Base-by-base conservation (phyloP, 53 echinoderm and acorn worm species). In the Mesocentrotus franciscanus region DNA sequence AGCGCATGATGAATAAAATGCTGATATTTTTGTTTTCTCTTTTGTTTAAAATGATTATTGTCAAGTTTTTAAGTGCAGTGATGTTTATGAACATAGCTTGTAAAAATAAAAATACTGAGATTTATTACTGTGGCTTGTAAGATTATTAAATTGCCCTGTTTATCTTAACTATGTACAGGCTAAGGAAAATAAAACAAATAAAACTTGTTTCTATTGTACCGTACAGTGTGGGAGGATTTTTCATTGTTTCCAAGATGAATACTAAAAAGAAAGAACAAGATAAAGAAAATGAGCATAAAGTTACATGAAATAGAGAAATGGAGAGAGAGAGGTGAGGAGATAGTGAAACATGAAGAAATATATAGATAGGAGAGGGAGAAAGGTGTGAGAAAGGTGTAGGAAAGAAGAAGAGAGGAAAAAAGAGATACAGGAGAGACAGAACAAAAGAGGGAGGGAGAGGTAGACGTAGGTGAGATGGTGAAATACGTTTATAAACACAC, bases 141-240 rank as follows among this genome's bases (percentile, higher is more conserved):
- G 14, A 92, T 92, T n/a, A 71, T 92, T 15, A 72, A 72, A 92
- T 72, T 74, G 92, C 92, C 72, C 92, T 92, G 92, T 92, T 92
- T 92, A 92, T 92, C 49, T 71, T 16, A 92, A 72, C 39, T 49
- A 92, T 92, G 92, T 92, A 92, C 56, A 92, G 72, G 92, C 92
- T 39, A 74, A 71, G 42, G 64, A 56, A 92, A 71, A 42, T 32
- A 92, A 92, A 72, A 56, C 13, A 92, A 92, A 72, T 92, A 92
- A 92, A 87, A 87, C 87, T 92, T 74, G 92, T 92, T 92, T 92
- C 92, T 92, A 92, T 92, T 74, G 92, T 92, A 92, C n/a, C 8
- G 34, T 16, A 35, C 9, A 61, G 64, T 66, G 16, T 64, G 32
- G 60, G 10, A 64, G 64, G 8, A 8, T 27, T 15, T 30, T 66